Evolutionary conservation across 2,888 invertebrate genomes (phyloP).

Genomic region (Drosophila rellima): DNA sequence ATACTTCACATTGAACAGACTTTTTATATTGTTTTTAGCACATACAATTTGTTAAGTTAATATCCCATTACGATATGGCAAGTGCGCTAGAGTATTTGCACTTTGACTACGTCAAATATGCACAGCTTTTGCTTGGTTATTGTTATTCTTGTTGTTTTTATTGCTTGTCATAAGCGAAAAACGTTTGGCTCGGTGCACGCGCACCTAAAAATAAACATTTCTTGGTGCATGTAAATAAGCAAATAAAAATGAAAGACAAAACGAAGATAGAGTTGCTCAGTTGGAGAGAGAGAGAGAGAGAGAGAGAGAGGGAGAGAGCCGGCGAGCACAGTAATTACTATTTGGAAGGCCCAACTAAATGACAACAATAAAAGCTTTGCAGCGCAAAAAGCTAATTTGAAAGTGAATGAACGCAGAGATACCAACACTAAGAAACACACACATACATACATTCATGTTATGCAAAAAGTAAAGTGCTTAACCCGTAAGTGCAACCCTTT

Average conservation of each 20-base stretch:
- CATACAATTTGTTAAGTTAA: neutral
- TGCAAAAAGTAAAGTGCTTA: constrained; percentile 19
- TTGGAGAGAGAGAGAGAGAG: constrained; percentile 12
- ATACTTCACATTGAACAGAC: neutral
- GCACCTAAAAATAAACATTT: constrained; percentile 38
- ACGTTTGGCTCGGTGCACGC: constrained; percentile 46
- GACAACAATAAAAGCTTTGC: constrained; percentile 49
- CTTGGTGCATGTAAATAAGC: constrained; percentile 65
- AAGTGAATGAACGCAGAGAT: constrained; percentile 58
- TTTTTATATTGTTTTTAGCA: neutral
- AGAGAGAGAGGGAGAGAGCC: constrained; percentile 2
- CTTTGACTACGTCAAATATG: neutral
- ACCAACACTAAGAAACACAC: constrained; percentile 4
- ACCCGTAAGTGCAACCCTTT: constrained; percentile 14
- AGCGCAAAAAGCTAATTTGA: constrained; percentile 43
- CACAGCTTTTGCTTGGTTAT: neutral
- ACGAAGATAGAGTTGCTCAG: constrained; percentile 32
- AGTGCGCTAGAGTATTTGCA: constrained; percentile 16
- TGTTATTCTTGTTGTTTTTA: constrained; percentile 24
- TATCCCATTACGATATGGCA: constrained; percentile 1
- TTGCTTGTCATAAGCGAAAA: constrained; percentile 34
- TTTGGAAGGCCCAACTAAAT: constrained; percentile 42
- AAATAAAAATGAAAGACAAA: constrained; percentile 24
- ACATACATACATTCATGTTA: neutral
- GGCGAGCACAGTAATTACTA: constrained; percentile 47